A percentile compares a stretch with the other conserved stretches of the same genome.
phyloP scores from a whole-genome alignment of 2,797 vertebrate genomes.

The Synaphobranchus kaupii region DNA sequence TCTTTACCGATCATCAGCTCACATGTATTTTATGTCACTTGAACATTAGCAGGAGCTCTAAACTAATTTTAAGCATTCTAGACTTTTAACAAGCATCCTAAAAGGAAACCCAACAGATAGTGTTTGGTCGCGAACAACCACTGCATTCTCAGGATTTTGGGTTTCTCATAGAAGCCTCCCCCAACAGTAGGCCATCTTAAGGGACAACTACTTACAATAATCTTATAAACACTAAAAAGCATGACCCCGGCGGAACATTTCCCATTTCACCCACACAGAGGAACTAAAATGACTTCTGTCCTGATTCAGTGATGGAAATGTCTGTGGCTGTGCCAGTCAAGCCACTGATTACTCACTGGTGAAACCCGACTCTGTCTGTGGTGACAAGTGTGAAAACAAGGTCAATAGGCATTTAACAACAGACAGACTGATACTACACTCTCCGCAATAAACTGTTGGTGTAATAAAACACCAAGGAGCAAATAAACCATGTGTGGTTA shows the following conservation, averaged over 20 bases:
- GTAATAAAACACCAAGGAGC: conserved; percentile 5
- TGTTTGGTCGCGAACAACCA: not conserved
- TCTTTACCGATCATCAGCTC: not conserved
- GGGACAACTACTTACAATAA: not conserved
- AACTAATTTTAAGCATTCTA: conserved; percentile 12
- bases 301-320: not conserved
- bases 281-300: not conserved
- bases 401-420: not conserved
- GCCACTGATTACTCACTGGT: conserved; percentile 12
- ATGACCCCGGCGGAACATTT: not conserved
- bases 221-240: not conserved
- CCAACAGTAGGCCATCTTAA: not conserved
- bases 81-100: not conserved
- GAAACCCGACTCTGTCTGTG: conserved; percentile 1
- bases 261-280: not conserved
- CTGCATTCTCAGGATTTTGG: not conserved
- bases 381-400: not conserved
- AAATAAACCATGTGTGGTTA: not conserved
- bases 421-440: not conserved
- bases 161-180: not conserved
- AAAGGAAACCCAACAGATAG: not conserved
- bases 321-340: not conserved
- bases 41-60: conserved; percentile 23
- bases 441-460: not conserved
- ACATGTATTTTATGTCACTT: not conserved